These are phyloP conservation scores for Fregetta grallaria DNA, from an alignment of 2,113 vertebrate species.

Conservation along the genomic window DNA sequence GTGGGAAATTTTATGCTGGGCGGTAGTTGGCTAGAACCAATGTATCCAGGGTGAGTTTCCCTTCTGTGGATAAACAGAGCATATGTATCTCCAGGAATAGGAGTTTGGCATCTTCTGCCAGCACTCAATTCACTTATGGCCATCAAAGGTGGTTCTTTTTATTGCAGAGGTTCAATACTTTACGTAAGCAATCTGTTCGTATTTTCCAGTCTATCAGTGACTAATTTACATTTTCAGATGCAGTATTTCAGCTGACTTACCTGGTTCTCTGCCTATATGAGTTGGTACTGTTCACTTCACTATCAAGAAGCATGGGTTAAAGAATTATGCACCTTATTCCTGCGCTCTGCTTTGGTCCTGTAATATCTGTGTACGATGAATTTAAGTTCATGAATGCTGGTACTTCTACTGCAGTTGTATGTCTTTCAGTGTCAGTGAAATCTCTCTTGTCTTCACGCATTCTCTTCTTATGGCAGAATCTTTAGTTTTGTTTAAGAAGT, in stretches of 20 bases:
- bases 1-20: slow-evolving; percentile 5
- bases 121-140: background rate
- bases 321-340: background rate
- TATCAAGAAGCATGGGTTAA: background rate
- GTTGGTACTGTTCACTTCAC: background rate
- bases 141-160: background rate
- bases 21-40: background rate
- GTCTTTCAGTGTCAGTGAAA: background rate
- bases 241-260: background rate
- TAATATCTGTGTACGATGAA: background rate
- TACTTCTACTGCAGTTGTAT: background rate
- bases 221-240: background rate
- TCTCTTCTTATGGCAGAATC: background rate
- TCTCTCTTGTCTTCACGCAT: background rate
- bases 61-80: slow-evolving; percentile 39
- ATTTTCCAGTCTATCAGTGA: background rate
- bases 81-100: background rate
- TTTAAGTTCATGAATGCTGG: background rate
- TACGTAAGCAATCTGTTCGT: background rate
- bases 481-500: background rate
- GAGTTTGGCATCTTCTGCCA: background rate
- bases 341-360: background rate
- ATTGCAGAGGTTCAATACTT: background rate
- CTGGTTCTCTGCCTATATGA: background rate
- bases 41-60: slow-evolving; percentile 55